phyloP scores from a whole-genome alignment of 2,113 vertebrate genomes.

The Hoplias malabaricus region DNA sequence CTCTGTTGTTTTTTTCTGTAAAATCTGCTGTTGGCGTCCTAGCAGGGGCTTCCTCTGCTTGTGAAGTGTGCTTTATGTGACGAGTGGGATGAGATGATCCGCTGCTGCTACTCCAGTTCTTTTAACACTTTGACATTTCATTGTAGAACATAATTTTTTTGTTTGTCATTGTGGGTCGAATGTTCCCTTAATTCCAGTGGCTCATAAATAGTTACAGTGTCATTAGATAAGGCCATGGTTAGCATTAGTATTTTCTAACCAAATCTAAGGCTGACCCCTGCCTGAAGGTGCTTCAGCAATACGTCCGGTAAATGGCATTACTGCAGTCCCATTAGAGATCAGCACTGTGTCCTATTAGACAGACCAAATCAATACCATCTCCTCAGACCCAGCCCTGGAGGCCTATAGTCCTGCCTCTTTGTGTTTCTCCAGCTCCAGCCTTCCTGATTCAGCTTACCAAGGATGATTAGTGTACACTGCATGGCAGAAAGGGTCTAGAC shows the following conservation, averaged over 20 bases:
- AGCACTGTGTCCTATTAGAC: background rate
- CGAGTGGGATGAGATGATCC: too few species aligned
- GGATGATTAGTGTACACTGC: too few species aligned
- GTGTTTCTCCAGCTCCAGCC: background rate
- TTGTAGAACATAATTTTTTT: too few species aligned
- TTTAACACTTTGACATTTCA: too few species aligned
- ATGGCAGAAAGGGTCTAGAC: too few species aligned
- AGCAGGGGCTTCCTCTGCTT: too few species aligned
- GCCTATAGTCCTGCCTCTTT: background rate
- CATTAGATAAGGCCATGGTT: background rate
- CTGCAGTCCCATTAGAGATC: slow-evolving; percentile 7
- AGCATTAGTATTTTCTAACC: background rate
- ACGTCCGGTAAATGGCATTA: background rate
- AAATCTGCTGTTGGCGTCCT: too few species aligned
- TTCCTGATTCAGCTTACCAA: background rate
- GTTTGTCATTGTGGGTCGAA: too few species aligned
- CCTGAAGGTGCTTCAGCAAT: background rate
- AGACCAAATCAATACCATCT: slow-evolving; percentile 2
- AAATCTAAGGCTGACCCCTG: background rate
- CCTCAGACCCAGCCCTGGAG: background rate
- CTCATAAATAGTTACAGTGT: too few species aligned
- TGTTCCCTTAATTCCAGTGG: background rate
- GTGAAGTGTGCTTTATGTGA: too few species aligned
- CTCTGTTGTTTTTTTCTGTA: too few species aligned
- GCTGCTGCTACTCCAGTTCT: too few species aligned